Conservation (phyloP, 2,113 vertebrate genomes). For the Phylloscopus whistleri region DNA sequence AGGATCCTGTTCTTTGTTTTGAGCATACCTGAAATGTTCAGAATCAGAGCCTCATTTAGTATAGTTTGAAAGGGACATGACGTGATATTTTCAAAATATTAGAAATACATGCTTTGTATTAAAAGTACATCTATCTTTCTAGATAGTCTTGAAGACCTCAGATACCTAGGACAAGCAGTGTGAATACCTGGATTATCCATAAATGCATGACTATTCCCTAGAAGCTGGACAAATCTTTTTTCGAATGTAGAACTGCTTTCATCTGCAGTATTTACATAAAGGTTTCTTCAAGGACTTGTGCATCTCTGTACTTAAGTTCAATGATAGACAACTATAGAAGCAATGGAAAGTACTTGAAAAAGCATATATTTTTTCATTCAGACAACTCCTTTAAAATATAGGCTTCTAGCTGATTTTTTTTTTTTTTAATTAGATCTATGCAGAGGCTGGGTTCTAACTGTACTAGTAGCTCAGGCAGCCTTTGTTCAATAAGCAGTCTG, state of each 20-base stretch:
- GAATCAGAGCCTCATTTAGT: background rate
- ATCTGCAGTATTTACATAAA: background rate
- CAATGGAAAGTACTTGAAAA: background rate
- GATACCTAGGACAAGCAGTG: background rate
- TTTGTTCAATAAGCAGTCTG: background rate
- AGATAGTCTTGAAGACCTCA: background rate
- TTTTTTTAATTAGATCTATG: background rate
- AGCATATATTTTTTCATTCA: background rate
- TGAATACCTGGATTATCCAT: background rate
- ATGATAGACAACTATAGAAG: background rate
- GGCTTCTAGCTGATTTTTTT: background rate
- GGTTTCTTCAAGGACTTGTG: background rate
- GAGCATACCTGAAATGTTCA: background rate
- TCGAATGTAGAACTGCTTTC: background rate
- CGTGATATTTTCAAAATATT: background rate
- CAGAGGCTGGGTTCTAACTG: background rate
- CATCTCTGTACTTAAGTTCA: background rate
- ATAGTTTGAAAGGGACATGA: background rate
- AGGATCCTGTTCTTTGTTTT: background rate
- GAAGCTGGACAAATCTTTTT: background rate
- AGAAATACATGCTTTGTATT: background rate
- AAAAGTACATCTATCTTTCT: background rate
- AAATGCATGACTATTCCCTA: background rate
- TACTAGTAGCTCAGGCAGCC: background rate
- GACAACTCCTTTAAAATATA: background rate